These are phyloP conservation scores for Ptychochromis oligacanthus DNA, from an alignment of 2,113 vertebrate genomes.

Conservation along the genomic window DNA sequence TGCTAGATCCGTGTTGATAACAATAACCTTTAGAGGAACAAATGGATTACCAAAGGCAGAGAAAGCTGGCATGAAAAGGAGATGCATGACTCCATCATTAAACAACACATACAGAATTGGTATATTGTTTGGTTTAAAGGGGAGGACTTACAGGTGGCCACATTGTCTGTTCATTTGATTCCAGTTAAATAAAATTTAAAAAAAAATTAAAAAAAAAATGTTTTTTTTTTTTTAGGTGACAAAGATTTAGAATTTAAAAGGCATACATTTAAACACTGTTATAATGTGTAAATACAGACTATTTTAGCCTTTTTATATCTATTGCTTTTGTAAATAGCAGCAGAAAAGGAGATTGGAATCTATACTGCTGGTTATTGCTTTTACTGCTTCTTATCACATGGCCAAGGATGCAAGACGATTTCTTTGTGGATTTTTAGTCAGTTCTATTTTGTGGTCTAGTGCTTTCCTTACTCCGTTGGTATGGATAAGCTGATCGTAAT, in stretches of 20 bases:
- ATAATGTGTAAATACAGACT: neutral
- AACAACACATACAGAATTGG: conserved; percentile 16
- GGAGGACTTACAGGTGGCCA: neutral
- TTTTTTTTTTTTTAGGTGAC: neutral
- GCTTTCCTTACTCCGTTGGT: conserved; percentile 52
- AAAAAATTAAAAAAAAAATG: neutral
- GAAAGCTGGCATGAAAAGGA: conserved; percentile 44
- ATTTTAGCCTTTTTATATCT: conserved; percentile 2
- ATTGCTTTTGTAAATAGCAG: conserved; percentile 35
- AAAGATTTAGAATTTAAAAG: neutral
- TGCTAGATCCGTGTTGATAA: conserved; percentile 72
- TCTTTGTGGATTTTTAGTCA: conserved; percentile 68
- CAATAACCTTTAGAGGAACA: conserved; percentile 81
- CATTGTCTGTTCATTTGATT: conserved; percentile 28
- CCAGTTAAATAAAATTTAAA: neutral
- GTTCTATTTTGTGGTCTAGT: conserved; percentile 70
- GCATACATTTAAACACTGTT: neutral
- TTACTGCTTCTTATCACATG: conserved; percentile 63
- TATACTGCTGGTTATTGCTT: conserved; percentile 51
- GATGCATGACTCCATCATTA: conserved; percentile 49
- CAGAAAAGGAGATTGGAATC: conserved; percentile 54
- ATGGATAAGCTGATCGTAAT: conserved; percentile 72
- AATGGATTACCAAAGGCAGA: conserved; percentile 70
- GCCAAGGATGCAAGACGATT: conserved; percentile 53
- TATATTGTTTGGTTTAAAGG: conserved; percentile 34